Evolutionary conservation across 2,888 invertebrate species (phyloP).

Genomic region (Drosophila formosana): DNA sequence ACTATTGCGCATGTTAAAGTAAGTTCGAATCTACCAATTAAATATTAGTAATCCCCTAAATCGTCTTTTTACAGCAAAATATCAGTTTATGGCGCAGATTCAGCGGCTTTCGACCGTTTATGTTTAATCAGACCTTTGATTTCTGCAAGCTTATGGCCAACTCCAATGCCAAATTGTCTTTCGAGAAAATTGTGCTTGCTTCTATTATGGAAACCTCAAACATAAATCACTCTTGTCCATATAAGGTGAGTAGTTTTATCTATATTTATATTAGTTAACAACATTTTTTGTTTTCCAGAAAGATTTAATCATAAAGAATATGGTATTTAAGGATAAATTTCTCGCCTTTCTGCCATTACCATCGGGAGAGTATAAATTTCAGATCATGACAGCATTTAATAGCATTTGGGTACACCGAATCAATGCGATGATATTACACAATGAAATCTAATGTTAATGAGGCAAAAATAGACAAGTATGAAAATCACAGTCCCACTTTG

Average conservation of each 20-base stretch:
- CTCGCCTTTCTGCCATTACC: slow-evolving; percentile 12
- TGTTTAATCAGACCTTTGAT: slow-evolving; percentile 26
- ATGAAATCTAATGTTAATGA: no score
- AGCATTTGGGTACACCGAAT: background rate
- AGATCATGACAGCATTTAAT: background rate
- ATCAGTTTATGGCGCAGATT: background rate
- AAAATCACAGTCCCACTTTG: no score
- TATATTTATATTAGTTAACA: background rate
- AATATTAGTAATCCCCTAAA: background rate
- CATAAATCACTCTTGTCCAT: slow-evolving; percentile 41
- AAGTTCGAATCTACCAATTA: background rate
- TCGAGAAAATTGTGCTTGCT: background rate
- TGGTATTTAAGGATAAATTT: slow-evolving; percentile 8
- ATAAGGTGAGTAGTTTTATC: slow-evolving; percentile 9
- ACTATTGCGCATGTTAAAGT: background rate
- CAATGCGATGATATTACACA: background rate
- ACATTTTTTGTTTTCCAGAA: slow-evolving; percentile 3
- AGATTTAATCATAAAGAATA: background rate
- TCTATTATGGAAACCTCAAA: background rate
- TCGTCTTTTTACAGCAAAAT: slow-evolving; percentile 11
- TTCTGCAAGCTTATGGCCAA: slow-evolving; percentile 26
- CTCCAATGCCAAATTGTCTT: background rate
- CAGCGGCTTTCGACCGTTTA: slow-evolving; percentile 28
- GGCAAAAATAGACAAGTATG: no score
- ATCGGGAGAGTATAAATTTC: slow-evolving; percentile 15